phyloP scores from a whole-genome alignment of 1,140 invertebrate genomes.

The Rhagoletis pomonella region DNA sequence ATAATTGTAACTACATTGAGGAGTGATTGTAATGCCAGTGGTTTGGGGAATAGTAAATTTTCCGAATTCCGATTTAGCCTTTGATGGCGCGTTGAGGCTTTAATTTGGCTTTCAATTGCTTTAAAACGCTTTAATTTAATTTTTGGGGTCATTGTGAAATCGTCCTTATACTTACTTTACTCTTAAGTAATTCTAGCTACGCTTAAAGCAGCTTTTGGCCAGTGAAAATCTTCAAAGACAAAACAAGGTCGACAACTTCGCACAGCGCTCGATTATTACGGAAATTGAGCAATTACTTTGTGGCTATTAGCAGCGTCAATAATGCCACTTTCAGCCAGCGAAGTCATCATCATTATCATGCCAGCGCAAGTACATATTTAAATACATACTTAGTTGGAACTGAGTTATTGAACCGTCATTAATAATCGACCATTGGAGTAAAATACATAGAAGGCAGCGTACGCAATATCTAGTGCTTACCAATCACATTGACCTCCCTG shows the following conservation, averaged over 20 bases:
- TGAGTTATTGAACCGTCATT: no score
- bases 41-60: not conserved
- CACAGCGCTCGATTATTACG: no score
- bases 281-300: not conserved
- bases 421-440: no score
- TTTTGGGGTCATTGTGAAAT: no score
- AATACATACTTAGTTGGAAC: no score
- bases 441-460: no score
- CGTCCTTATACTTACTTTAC: not conserved
- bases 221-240: no score
- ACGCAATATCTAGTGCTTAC: no score
- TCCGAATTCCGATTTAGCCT: not conserved
- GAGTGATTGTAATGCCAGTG: not conserved
- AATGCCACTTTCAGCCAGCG: conserved; percentile 1
- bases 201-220: not conserved
- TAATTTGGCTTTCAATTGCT: not conserved
- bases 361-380: no score
- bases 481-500: no score
- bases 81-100: not conserved
- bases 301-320: conserved; percentile 3
- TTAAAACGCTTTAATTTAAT: no score
- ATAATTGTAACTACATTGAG: not conserved
- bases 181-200: not conserved
- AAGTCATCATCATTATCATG: conserved; percentile 4
- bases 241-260: no score